Evolutionary conservation across 2,113 vertebrate species (phyloP), one percentile per base, ranked within the genome.

Genomic region (Gymnorhina tibicen): DNA sequence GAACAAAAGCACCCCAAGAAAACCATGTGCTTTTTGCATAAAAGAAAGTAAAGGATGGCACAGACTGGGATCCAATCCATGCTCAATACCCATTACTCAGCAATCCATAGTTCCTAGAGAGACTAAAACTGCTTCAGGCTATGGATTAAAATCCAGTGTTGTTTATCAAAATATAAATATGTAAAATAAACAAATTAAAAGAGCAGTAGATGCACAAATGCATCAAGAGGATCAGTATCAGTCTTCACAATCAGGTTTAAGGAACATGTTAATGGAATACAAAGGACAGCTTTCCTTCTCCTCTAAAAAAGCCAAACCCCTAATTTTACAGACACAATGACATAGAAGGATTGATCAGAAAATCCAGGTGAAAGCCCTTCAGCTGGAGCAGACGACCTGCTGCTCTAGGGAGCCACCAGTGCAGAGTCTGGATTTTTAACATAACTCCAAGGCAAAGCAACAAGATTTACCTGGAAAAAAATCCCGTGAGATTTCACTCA

Each of bases 11-110:
- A 14, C 3, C 23, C 17, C 6, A 55, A 50, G 13, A 66, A 64
- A 77, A 44, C 12, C 9, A n/a, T 0, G 0, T 4, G 22, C 10
- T 79, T 52, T 30, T 22, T 75, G 47, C 22, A 35, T 2, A 2
- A 67, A 47, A 63, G 9, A 19, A 66, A 66, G 20, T 37, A 26
- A 74, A 82, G 32, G 74, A 79, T 49, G 20, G n/a, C 41, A 85
- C 28, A 59, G 18, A 10, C 67, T 33, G 42, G 8, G 32, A 86
- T 32, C 44, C 7, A 67, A 69, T 5, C 67, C 33, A 42, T 52
- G 62, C 66, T 86, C 82, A 80, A 39, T 50, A 76, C 2, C 9
- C 32, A 62, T 46, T 77, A 66, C 14, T 19, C 63, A 60, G 39
- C 24, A 73, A 77, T 69, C 44, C 5, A 63, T 41, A 89, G 32